phyloP scores from a whole-genome alignment of 2,797 vertebrate species.

The Danio albolineatus region DNA sequence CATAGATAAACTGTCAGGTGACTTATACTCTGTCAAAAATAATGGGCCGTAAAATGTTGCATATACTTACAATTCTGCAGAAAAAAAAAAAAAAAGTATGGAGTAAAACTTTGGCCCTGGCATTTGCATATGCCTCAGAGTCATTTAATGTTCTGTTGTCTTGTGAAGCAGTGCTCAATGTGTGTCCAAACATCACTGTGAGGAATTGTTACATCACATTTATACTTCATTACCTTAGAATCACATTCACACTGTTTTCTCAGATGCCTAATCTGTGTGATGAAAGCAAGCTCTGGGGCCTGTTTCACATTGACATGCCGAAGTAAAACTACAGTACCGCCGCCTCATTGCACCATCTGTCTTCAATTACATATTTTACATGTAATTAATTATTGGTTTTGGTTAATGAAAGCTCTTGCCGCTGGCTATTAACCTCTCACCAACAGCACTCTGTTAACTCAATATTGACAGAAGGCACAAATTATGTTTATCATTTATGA shows the following conservation, averaged over 20 bases:
- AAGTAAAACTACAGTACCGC: constrained; percentile 7
- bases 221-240: constrained; percentile 65
- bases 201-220: constrained; percentile 68
- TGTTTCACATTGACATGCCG: not conserved
- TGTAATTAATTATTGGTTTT: not conserved
- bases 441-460: not conserved
- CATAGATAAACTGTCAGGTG: not conserved
- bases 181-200: constrained; percentile 65
- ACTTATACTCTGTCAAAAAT: not conserved
- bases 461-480: not conserved
- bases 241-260: constrained; percentile 58
- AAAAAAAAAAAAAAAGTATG: constrained; percentile 13
- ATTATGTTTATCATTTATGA: constrained; percentile 6
- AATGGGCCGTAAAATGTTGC: not conserved
- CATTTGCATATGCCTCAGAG: constrained; percentile 6
- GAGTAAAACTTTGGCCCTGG: constrained; percentile 11
- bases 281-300: constrained; percentile 19
- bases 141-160: constrained; percentile 25
- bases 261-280: constrained; percentile 22
- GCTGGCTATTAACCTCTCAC: constrained; percentile 7
- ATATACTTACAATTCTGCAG: not conserved
- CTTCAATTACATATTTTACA: constrained; percentile 1
- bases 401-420: not conserved
- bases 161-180: constrained; percentile 1
- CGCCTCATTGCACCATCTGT: not conserved